Evolutionary conservation across 2,888 invertebrate species (phyloP), one percentile per base, ranked within the genome.

Genomic region (Cistogaster globosa): DNA sequence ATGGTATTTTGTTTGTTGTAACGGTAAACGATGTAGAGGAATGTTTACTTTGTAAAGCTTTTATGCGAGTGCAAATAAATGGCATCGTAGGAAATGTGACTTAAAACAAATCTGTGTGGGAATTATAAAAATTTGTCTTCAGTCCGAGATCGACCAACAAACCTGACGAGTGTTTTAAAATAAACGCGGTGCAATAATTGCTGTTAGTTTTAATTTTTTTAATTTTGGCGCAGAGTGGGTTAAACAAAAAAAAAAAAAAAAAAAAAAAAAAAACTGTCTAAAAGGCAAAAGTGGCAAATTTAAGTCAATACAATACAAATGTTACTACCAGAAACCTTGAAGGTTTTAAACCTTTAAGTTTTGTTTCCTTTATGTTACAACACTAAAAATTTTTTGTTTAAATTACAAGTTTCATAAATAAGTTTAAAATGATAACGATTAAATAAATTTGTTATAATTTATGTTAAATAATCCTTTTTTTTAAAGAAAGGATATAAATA

Each of bases 121-220:
- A 72, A 68, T 78, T 82, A 63, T 68, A 68, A 81, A 77, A 45
- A 57, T 68, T 55, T 79, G 55, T 72, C 63, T 88, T 90, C 88
- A 90, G 90, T 91, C 90, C 90, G 90, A 90, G 89, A 89, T 89
- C 89, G 88, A 88, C 85, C 85, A 83, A 79, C 88, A 88, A 89
- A 90, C 92, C 92, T 92, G 92, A 91, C 92, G 92, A 91, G 89
- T 90, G 92, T 42, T 89, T 89, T 88, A 79, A 79, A 86, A 87
- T 88, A 82, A 86, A 88, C 86, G 88, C 88, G 89, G 87, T 88
- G 86, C 87, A 80, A 60, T 79, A 86, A 87, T 87, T 69, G 38
- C 51, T 75, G 69, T 79, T 65, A 32, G 38, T 42, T 62, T 65
- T 62, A 42, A 45, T 38, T 48, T 62, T 74, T 72, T 77, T 53